Percentiles rank a stretch among this genome's conserved stretches.
phyloP scores from a whole-genome alignment of 2,888 invertebrate genomes.

The Pseudanteris insignis region DNA sequence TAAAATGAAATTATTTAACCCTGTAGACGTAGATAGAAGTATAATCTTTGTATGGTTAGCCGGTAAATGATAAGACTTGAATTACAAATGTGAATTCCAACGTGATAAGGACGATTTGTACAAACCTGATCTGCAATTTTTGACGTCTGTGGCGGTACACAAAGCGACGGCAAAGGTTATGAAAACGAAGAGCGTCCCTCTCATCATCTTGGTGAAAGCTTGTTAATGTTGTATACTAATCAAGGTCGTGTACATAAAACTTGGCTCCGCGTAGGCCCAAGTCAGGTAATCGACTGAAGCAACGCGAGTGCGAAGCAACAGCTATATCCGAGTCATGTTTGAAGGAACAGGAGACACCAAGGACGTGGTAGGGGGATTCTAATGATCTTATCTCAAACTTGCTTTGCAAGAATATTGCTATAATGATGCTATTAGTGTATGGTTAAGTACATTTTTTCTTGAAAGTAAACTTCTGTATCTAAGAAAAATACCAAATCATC shows the following conservation, averaged over 20 bases:
- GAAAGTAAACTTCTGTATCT: too few relatives aligned
- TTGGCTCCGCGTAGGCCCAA: constrained; percentile 34
- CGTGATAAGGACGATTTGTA: too few relatives aligned
- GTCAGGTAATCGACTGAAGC: constrained; percentile 36
- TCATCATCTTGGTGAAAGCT: constrained; percentile 58
- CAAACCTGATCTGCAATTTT: constrained; percentile 63
- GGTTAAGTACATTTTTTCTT: constrained; percentile 1
- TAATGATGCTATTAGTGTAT: constrained; percentile 12
- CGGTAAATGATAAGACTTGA: too few relatives aligned
- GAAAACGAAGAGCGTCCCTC: constrained; percentile 53
- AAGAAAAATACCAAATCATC: background rate
- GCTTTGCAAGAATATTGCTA: constrained; percentile 6
- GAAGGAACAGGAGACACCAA: constrained; percentile 17
- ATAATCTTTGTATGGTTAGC: too few relatives aligned
- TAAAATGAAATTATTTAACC: too few relatives aligned
- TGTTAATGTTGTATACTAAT: too few relatives aligned
- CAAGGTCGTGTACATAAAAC: too few relatives aligned
- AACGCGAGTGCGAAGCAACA: constrained; percentile 1
- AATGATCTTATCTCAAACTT: constrained; percentile 17
- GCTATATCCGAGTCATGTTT: constrained; percentile 10
- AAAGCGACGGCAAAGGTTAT: constrained; percentile 48
- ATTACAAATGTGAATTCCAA: too few relatives aligned
- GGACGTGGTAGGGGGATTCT: constrained; percentile 18
- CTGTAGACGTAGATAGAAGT: too few relatives aligned
- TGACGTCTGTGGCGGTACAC: constrained; percentile 50